These are phyloP conservation scores for Acanthochromis polyacanthus DNA, from an alignment of 2,113 vertebrate genomes.

Conservation along the genomic window DNA sequence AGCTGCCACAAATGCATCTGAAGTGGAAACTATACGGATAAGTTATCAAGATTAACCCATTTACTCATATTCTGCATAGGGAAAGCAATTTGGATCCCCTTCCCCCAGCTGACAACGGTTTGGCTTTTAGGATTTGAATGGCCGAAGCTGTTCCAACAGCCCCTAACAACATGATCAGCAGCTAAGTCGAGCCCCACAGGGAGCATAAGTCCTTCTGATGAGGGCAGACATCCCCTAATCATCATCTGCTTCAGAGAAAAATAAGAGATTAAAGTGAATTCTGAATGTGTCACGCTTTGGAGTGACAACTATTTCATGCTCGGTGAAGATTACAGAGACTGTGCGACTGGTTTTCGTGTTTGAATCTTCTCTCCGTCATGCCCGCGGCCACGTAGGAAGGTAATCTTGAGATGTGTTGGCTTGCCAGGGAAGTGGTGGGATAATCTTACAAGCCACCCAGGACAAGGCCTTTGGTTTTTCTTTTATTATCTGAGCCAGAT, in stretches of 20 bases:
- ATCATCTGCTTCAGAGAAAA: conserved; percentile 34
- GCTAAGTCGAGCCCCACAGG: conserved; percentile 41
- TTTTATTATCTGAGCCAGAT: conserved; percentile 9
- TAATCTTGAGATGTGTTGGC: conserved; percentile 41
- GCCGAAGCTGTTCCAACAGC: conserved; percentile 24
- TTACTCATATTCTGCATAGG: conserved; percentile 20
- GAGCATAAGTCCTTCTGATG: conserved; percentile 43
- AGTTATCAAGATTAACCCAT: conserved; percentile 31
- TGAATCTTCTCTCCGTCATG: neutral
- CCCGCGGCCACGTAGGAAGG: conserved; percentile 27
- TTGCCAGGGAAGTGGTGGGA: conserved; percentile 36
- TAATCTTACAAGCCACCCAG: conserved; percentile 54
- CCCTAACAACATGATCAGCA: conserved; percentile 50
- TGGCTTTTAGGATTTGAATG: conserved; percentile 42
- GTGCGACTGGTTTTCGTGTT: conserved; percentile 18
- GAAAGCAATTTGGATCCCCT: conserved; percentile 4
- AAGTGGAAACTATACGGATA: neutral
- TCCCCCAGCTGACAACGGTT: neutral
- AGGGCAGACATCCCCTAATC: conserved; percentile 39
- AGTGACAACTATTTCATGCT: conserved; percentile 25
- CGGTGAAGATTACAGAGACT: conserved; percentile 33
- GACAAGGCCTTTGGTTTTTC: conserved; percentile 28
- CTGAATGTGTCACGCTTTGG: conserved; percentile 9
- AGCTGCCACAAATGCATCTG: neutral
- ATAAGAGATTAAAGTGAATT: conserved; percentile 44